phyloP scores from a whole-genome alignment of 2,113 vertebrate species.

The Pimephales promelas region DNA sequence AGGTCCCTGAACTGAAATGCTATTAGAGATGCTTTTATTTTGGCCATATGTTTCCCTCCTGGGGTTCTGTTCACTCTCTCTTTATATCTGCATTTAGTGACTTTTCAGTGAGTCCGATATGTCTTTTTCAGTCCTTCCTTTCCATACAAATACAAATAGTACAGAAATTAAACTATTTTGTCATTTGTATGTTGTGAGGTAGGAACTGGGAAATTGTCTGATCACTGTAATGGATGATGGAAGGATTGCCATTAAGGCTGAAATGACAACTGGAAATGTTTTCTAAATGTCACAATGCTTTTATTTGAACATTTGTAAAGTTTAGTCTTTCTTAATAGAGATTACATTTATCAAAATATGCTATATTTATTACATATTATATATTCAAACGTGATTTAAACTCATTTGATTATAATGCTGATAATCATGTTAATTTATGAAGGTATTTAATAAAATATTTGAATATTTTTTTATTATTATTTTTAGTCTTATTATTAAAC shows the following conservation, averaged over 20 bases:
- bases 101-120: too few relatives aligned
- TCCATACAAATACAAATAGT: background rate
- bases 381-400: too few relatives aligned
- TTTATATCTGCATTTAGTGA: background rate
- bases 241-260: background rate
- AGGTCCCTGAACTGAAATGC: conserved; percentile 3
- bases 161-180: background rate
- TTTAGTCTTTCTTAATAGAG: background rate
- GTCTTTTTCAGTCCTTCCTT: conserved; percentile 3
- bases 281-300: background rate
- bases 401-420: too few relatives aligned
- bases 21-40: conserved; percentile 30
- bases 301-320: background rate
- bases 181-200: background rate
- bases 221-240: background rate
- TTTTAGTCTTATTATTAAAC: too few relatives aligned
- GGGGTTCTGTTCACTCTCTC: background rate
- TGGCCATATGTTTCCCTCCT: conserved; percentile 9
- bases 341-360: background rate
- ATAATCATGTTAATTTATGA: too few relatives aligned
- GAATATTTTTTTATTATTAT: too few relatives aligned
- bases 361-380: too few relatives aligned
- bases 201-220: background rate
- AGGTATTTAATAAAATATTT: too few relatives aligned
- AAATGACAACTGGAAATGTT: background rate